Conservation (phyloP, 2,113 vertebrate genomes). For the Phaetusa simplex region DNA sequence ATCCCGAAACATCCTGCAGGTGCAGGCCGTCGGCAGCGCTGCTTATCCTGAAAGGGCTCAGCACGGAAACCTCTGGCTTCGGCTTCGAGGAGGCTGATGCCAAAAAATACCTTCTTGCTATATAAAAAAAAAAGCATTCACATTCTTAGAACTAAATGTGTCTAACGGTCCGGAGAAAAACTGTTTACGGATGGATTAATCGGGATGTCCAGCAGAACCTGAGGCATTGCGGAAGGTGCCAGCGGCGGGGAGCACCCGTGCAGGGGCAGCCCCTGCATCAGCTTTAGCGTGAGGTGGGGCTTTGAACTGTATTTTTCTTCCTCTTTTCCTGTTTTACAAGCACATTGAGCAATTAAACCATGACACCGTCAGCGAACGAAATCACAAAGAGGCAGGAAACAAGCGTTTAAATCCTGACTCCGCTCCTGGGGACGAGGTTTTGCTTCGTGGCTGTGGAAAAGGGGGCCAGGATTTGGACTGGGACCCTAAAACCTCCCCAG, state of each 20-base stretch:
- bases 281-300: neutral
- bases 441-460: neutral
- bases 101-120: neutral
- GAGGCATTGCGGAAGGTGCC: neutral
- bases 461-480: neutral
- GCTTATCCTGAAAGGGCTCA: neutral
- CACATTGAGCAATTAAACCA: neutral
- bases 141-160: neutral
- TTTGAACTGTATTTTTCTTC: conserved; percentile 19
- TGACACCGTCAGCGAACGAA: neutral
- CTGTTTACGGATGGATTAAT: neutral
- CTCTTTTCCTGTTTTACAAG: conserved; percentile 47
- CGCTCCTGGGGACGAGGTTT: neutral
- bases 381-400: conserved; percentile 45
- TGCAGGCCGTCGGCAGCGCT: neutral
- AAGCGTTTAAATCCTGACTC: neutral
- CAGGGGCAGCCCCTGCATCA: neutral
- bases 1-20: neutral
- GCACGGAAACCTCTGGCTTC: neutral
- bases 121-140: neutral
- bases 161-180: neutral
- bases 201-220: neutral
- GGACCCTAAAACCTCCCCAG: neutral
- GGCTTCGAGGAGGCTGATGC: neutral
- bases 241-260: neutral